These are phyloP conservation scores for Amphibalanus amphitrite DNA, from an alignment of 1,140 invertebrate species.

Conservation along the genomic window DNA sequence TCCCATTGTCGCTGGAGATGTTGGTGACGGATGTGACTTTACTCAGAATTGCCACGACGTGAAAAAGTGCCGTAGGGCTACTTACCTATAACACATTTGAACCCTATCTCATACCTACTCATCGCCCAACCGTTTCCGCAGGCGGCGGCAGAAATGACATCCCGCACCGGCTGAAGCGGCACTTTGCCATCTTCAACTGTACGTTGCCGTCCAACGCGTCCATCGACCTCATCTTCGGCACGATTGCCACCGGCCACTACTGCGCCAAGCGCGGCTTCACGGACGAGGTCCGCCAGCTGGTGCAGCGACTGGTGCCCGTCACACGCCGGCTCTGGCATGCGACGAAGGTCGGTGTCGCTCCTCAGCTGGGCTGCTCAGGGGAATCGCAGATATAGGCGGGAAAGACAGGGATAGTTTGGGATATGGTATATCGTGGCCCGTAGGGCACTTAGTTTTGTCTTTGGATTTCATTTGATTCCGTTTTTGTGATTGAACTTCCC, in stretches of 20 bases:
- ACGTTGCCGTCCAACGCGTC: conserved; percentile 65
- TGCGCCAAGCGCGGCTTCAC: conserved; percentile 68
- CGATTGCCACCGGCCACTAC: conserved; percentile 77
- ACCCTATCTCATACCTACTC: no score
- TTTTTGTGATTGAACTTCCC: no score
- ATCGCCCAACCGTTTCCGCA: no score
- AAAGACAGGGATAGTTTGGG: no score
- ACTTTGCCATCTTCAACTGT: conserved; percentile 91
- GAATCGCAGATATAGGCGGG: no score
- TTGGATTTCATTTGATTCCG: conserved; percentile 14
- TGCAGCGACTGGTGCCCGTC: conserved; percentile 58
- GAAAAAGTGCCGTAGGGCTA: no score
- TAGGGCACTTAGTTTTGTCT: neutral
- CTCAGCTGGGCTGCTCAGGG: no score
- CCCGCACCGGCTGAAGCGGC: conserved; percentile 77
- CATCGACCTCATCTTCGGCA: conserved; percentile 71
- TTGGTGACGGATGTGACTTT: no score
- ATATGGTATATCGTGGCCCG: no score
- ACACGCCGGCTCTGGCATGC: conserved; percentile 75
- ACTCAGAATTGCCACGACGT: no score
- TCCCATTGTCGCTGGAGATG: no score
- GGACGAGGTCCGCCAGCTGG: conserved; percentile 58
- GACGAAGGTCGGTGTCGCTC: conserved; percentile 45
- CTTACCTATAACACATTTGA: no score
- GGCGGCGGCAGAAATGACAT: conserved; percentile 93